phyloP scores from a whole-genome alignment of 1,140 invertebrate species.

The Rhopalosiphum padi region DNA sequence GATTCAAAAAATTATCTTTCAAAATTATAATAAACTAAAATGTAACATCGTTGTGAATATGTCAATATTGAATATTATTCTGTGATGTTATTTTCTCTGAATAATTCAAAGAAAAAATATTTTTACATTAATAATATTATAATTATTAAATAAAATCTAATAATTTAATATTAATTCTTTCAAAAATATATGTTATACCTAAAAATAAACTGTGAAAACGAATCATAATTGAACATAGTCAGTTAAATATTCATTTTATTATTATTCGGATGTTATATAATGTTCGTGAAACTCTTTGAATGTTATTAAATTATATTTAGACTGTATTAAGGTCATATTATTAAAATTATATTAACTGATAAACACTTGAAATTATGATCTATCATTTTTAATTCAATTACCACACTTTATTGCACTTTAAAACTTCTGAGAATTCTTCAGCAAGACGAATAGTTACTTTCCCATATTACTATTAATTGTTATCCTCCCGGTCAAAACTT shows the following conservation, averaged over 20 bases:
- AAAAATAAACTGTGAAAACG: not conserved
- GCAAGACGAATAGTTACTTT: not conserved
- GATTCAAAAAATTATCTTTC: not conserved
- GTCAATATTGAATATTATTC: not conserved
- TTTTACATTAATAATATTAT: not conserved
- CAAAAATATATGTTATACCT: not conserved
- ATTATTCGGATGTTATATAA: not conserved
- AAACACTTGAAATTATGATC: too few species aligned
- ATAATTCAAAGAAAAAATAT: not conserved
- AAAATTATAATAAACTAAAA: not conserved
- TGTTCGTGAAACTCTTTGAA: not conserved
- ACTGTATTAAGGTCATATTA: too few species aligned
- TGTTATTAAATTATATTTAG: not conserved
- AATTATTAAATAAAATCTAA: not conserved
- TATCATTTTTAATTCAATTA: not conserved
- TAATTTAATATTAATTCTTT: not conserved
- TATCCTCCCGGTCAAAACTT: not conserved
- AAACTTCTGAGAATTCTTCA: not conserved
- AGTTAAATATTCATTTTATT: not conserved
- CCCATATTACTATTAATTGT: not conserved
- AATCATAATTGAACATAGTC: not conserved
- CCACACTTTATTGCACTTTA: not conserved
- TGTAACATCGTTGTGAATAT: not conserved
- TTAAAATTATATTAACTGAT: too few species aligned
- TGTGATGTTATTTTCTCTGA: not conserved